Evolutionary conservation across 2,888 invertebrate genomes (phyloP).

Genomic region (Rotaria socialis): DNA sequence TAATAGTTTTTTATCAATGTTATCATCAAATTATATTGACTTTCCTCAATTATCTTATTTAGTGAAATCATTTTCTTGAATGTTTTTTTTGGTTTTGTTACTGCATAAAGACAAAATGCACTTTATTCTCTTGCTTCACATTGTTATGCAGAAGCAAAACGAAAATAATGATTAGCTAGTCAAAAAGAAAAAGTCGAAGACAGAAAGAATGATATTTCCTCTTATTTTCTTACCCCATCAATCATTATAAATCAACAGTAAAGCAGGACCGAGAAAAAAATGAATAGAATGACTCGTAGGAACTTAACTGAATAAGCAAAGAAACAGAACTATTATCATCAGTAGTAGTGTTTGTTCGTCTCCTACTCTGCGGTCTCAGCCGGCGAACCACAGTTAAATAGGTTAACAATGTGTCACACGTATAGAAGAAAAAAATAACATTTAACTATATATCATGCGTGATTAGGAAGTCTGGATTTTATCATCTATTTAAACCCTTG

Average conservation of each 20-base stretch:
- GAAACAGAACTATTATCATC: neutral
- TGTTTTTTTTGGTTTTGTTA: neutral
- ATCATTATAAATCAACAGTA: too few relatives aligned
- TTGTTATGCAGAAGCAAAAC: too few relatives aligned
- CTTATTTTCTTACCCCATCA: too few relatives aligned
- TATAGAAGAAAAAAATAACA: too few relatives aligned
- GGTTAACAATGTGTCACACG: too few relatives aligned
- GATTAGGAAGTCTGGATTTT: neutral
- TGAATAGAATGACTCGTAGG: too few relatives aligned
- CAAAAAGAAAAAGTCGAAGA: too few relatives aligned
- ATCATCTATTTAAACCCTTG: neutral
- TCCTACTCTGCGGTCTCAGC: neutral
- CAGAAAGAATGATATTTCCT: too few relatives aligned
- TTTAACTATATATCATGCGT: too few relatives aligned
- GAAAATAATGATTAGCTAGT: too few relatives aligned
- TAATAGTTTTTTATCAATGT: conserved; percentile 19
- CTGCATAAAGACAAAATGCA: neutral
- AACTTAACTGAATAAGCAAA: neutral
- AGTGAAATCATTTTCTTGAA: conserved; percentile 8
- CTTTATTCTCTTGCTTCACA: neutral
- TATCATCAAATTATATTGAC: conserved; percentile 11
- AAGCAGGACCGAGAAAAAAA: too few relatives aligned
- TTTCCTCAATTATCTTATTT: conserved; percentile 13
- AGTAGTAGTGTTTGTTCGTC: neutral
- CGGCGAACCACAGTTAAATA: neutral